Conservation (phyloP, 2,797 vertebrate genomes). For the Decapterus maruadsi region DNA sequence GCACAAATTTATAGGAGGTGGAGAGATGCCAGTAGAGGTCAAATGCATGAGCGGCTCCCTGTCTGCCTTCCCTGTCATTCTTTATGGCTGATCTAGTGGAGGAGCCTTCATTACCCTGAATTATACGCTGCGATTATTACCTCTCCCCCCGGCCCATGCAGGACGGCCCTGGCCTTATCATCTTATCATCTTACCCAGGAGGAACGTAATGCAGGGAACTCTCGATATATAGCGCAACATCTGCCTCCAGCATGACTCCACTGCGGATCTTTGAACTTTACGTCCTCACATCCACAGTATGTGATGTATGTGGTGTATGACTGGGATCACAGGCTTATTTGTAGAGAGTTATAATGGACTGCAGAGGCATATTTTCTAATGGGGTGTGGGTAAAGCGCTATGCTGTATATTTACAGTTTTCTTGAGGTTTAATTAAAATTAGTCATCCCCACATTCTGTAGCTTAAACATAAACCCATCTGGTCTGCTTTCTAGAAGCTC, state of each 20-base stretch:
- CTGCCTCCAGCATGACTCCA: conserved; percentile 80
- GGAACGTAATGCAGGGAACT: conserved; percentile 66
- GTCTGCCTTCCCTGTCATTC: conserved; percentile 78
- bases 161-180: conserved; percentile 76
- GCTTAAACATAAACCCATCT: conserved; percentile 27
- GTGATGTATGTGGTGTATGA: conserved; percentile 69
- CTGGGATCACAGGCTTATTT: conserved; percentile 68
- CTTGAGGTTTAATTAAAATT: conserved; percentile 53
- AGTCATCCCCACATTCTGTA: conserved; percentile 46
- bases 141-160: conserved; percentile 70
- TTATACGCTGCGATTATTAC: conserved; percentile 81
- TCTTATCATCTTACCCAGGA: conserved; percentile 81
- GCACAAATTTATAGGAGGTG: conserved; percentile 79
- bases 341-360: conserved; percentile 59
- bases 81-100: conserved; percentile 82
- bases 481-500: conserved; percentile 23
- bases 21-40: conserved; percentile 81
- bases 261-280: conserved; percentile 78
- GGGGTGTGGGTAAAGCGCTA: conserved; percentile 19
- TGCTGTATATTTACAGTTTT: conserved; percentile 36
- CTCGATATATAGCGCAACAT: conserved; percentile 76
- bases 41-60: conserved; percentile 71
- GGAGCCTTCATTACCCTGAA: conserved; percentile 84
- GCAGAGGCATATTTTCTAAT: conserved; percentile 59
- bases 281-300: conserved; percentile 52